Evolutionary conservation across 1,140 invertebrate species (phyloP), one percentile per base, ranked within the genome.

Genomic region (Brachionus plicatilis): DNA sequence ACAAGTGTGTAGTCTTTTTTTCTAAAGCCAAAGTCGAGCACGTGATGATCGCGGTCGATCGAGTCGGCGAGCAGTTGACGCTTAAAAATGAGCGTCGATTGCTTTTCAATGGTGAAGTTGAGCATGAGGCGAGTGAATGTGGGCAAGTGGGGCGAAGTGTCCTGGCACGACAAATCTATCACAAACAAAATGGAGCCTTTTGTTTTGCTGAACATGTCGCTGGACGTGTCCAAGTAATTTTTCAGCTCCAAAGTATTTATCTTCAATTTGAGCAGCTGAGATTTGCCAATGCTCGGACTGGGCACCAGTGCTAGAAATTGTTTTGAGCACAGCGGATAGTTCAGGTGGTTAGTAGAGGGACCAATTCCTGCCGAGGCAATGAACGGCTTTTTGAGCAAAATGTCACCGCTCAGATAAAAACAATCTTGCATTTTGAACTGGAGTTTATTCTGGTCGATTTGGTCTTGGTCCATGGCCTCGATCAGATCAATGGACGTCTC

Each of bases 351-450:
- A 4, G 79, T 66, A 1, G 41, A 45, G 2, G 79, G 79, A 17
- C 65, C 43, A 1, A 82, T 24, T 3, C 79, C 79, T 14, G 37
- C 37, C 14, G 79, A 82, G 7, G 53, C 33, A 3, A 82, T 82
- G 11, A 47, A 82, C 0, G 79, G 53, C n/a, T 82, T 82, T 66
- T 82, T 82, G 12, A 82, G 11, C 41, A 82, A 47, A 27, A 82
- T 20, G 37, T 45, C 37, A 2, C n/a, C 9, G 41, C 50, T 68
- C 20, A 82, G 0, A 17, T 82, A 68, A 20, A 82, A 82, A 47
- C 79, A 82, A 65, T 82, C 79, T 47, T 82, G 53, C 5, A 82
- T 8, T 82, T 82, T 82, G 12, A 65, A 82, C 5, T 20, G 56
- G 12, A 82, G 65, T 43, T 68, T 60, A 3, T 68, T 24, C 4